Evolutionary conservation across 2,888 invertebrate species (phyloP).

Genomic region (Mantis religiosa): DNA sequence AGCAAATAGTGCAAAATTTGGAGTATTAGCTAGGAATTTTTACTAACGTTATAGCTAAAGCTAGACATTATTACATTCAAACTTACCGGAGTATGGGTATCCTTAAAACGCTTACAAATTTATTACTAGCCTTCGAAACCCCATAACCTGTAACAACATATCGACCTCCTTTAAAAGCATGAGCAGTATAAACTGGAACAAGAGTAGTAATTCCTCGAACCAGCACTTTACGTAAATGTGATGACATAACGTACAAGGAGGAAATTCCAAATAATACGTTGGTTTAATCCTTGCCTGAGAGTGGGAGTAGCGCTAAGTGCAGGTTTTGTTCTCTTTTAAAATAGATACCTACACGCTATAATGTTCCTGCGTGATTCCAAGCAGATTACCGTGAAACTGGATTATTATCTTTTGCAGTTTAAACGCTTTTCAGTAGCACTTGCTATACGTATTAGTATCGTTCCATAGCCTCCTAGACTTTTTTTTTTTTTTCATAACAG

Average conservation of each 20-base stretch:
- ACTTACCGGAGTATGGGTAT: not conserved
- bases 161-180: not conserved
- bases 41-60: too few relatives aligned
- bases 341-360: not conserved
- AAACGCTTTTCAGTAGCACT: too few relatives aligned
- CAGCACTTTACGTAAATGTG: not conserved
- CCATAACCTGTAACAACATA: not conserved
- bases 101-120: not conserved
- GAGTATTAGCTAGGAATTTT: too few relatives aligned
- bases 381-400: too few relatives aligned
- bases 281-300: too few relatives aligned
- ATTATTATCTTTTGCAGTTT: too few relatives aligned
- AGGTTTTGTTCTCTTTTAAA: not conserved
- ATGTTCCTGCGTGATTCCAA: not conserved
- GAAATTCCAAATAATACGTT: not conserved
- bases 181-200: not conserved
- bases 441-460: too few relatives aligned
- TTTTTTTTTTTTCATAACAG: too few relatives aligned
- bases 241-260: not conserved
- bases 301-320: too few relatives aligned
- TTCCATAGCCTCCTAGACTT: too few relatives aligned
- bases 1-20: too few relatives aligned
- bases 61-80: not conserved
- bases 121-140: not conserved
- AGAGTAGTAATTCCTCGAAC: not conserved